phyloP scores from a whole-genome alignment of 2,113 vertebrate genomes.

The Phrynosoma blainvillii region DNA sequence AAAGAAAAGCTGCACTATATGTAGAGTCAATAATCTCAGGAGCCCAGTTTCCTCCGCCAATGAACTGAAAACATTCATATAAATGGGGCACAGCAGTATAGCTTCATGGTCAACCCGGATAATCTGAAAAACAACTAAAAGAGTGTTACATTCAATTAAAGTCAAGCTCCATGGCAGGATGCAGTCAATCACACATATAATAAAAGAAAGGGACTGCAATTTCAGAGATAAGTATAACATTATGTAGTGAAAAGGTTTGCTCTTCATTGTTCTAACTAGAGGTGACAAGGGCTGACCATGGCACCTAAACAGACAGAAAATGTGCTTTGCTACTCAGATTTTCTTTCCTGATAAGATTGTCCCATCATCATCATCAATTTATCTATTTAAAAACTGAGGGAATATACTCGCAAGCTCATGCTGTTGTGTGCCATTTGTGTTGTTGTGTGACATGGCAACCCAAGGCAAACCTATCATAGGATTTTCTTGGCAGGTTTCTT shows the following conservation, averaged over 20 bases:
- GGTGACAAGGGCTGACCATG: neutral
- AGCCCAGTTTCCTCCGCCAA: neutral
- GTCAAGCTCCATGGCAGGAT: neutral
- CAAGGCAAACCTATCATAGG: too few relatives aligned
- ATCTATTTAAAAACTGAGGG: neutral
- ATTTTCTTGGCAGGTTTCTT: too few relatives aligned
- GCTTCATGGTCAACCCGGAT: constrained; percentile 31
- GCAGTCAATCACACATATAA: neutral
- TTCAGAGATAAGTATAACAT: neutral
- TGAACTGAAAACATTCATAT: neutral
- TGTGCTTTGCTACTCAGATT: neutral
- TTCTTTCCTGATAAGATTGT: neutral
- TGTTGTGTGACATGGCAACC: too few relatives aligned
- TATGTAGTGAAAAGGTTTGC: neutral
- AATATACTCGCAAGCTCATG: neutral
- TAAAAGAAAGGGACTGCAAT: neutral
- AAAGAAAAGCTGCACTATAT: constrained; percentile 54
- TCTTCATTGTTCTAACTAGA: neutral
- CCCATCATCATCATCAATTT: too few relatives aligned
- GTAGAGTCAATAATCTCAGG: constrained; percentile 44
- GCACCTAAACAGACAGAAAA: neutral
- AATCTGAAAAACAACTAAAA: neutral
- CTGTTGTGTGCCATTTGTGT: too few relatives aligned
- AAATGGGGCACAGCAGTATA: constrained; percentile 32
- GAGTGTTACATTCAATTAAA: neutral